These are phyloP conservation scores for Mustela erminea DNA, from an alignment of 2,797 vertebrate species.

Conservation along the genomic window DNA sequence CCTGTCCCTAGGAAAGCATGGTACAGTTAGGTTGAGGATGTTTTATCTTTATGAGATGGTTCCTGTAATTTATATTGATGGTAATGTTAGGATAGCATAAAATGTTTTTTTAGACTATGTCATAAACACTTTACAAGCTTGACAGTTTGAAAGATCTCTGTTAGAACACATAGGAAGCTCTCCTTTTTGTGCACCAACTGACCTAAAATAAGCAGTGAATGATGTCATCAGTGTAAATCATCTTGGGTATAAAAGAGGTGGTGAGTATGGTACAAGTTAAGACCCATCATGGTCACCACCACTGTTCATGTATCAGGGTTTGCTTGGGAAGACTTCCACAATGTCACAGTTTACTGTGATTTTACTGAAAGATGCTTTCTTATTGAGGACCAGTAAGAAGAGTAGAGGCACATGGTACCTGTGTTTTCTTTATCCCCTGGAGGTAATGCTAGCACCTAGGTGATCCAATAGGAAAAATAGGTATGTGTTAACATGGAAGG, in stretches of 20 bases:
- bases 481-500: neutral
- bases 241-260: neutral
- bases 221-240: neutral
- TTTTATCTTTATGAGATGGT: conserved; percentile 30
- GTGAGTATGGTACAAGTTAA: neutral
- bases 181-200: neutral
- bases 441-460: neutral
- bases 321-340: neutral
- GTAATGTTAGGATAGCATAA: conserved; percentile 48
- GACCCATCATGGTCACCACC: neutral
- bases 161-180: neutral
- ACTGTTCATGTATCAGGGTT: neutral
- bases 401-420: neutral
- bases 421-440: neutral
- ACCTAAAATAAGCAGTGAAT: neutral
- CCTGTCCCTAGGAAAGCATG: conserved; percentile 1
- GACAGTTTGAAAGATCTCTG: neutral
- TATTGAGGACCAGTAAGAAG: neutral
- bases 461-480: neutral
- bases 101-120: neutral
- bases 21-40: neutral
- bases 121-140: neutral
- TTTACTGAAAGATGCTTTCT: neutral
- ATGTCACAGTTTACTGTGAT: neutral
- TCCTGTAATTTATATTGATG: conserved; percentile 37